Evolutionary conservation across 2,888 invertebrate genomes (phyloP), one percentile per base, ranked within the genome.

Genomic region (Trachelus troglodyta): DNA sequence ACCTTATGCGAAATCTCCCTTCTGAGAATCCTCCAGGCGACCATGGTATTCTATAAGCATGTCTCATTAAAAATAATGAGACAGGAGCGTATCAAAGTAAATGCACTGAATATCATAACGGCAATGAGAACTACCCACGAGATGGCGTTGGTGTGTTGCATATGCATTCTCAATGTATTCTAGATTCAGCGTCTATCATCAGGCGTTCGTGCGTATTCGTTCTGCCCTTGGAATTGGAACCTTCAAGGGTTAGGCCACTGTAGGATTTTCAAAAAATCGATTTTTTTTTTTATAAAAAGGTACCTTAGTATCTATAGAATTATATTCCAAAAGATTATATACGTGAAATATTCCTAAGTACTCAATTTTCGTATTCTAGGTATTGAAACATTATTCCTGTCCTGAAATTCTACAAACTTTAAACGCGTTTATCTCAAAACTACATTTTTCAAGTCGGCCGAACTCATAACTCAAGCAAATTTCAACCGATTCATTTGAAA

Each of bases 51-150:
- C 31, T 34, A 71, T 71, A 71, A 34, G 31, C 33, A 4, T 71
- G 71, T 33, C 71, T 71, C 71, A 71, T 71, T 71, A 71, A 71
- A 71, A 71, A 71, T 71, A 71, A 71, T 71, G 71, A 71, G 71
- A 71, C 15, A 71, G 33, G 71, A 6, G 71, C 23, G 12, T 34
- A 34, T 34, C 33, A 33, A 34, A 34, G 71, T 31, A 34, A 71
- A 71, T 34, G 71, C 71, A 34, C 34, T 34, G 71, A 71, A 71
- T 71, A 31, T 56, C 56, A 23, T 15, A 56, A 23, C 9, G 23
- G 56, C 23, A 56, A 56, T 23, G 56, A 6, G 23, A 23, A 56
- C 1, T 56, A 23, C 23, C 56, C 23, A 23, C 56, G 56, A 56
- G 56, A 15, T 56, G 56, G 56, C 56, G 23, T 23, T 23, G 15